phyloP scores from a whole-genome alignment of 1,140 invertebrate genomes.

The Rhagoletis zephyria region DNA sequence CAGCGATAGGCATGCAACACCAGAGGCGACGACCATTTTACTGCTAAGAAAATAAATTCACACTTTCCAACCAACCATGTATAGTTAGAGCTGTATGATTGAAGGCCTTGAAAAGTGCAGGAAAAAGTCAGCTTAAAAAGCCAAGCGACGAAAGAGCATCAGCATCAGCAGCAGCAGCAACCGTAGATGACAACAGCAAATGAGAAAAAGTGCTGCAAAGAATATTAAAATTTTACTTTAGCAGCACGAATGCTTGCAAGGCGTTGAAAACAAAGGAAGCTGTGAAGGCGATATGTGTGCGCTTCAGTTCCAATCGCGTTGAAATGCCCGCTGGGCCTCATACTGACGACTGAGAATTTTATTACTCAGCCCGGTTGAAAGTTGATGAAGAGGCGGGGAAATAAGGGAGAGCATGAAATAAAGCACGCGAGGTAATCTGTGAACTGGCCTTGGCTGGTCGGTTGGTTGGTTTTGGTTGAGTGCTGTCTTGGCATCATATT shows the following conservation, averaged over 20 bases:
- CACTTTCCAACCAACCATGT: neutral
- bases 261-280: neutral
- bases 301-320: neutral
- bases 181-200: conserved; percentile 1
- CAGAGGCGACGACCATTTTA: neutral
- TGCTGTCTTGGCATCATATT: neutral
- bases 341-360: conserved; percentile 15
- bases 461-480: too few species aligned
- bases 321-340: neutral
- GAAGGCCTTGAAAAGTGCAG: neutral
- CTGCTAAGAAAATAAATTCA: neutral
- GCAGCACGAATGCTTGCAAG: neutral
- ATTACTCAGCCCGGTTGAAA: neutral
- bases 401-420: neutral
- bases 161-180: neutral
- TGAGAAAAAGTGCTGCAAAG: conserved; percentile 17
- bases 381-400: neutral
- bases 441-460: neutral
- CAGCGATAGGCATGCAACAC: too few species aligned
- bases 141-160: neutral
- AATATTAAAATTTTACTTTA: conserved; percentile 15
- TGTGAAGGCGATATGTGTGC: neutral
- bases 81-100: neutral
- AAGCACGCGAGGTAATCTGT: conserved; percentile 17
- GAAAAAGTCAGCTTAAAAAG: neutral